Evolutionary conservation across 2,797 vertebrate species (phyloP).

Genomic region (Mormyrops boulengeri): DNA sequence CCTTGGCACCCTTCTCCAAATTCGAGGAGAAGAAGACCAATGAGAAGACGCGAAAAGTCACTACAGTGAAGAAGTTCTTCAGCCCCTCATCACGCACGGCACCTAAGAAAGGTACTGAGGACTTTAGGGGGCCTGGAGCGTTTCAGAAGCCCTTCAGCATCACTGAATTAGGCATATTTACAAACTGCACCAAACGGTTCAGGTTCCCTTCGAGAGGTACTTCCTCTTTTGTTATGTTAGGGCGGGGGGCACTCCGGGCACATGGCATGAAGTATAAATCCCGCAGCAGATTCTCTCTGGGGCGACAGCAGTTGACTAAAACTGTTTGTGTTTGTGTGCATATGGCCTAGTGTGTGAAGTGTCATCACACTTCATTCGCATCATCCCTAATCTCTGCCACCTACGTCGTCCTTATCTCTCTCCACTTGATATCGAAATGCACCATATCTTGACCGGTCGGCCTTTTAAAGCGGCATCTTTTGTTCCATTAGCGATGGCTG

Average conservation of each 20-base stretch:
- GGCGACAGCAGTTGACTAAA: background rate
- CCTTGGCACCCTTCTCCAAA: conserved; percentile 84
- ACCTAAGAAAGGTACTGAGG: conserved; percentile 78
- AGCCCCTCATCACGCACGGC: conserved; percentile 85
- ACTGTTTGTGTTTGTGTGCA: background rate
- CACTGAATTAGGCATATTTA: background rate
- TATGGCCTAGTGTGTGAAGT: background rate
- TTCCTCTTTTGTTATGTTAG: background rate
- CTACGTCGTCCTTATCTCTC: background rate
- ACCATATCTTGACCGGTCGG: background rate
- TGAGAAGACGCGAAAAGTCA: conserved; percentile 91
- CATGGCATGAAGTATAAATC: background rate
- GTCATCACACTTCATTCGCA: background rate
- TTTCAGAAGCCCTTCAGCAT: background rate
- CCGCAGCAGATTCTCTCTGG: background rate
- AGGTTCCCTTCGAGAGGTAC: background rate
- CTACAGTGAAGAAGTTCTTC: conserved; percentile 97
- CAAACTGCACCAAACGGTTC: background rate
- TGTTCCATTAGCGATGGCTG: background rate
- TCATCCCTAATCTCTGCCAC: background rate
- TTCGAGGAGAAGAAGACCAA: conserved; percentile 98
- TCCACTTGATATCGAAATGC: background rate
- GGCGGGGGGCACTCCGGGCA: background rate
- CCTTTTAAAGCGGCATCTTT: background rate
- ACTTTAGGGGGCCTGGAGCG: background rate